Conservation (phyloP, 2,888 invertebrate genomes). For the Reticulitermes lucifugus region DNA sequence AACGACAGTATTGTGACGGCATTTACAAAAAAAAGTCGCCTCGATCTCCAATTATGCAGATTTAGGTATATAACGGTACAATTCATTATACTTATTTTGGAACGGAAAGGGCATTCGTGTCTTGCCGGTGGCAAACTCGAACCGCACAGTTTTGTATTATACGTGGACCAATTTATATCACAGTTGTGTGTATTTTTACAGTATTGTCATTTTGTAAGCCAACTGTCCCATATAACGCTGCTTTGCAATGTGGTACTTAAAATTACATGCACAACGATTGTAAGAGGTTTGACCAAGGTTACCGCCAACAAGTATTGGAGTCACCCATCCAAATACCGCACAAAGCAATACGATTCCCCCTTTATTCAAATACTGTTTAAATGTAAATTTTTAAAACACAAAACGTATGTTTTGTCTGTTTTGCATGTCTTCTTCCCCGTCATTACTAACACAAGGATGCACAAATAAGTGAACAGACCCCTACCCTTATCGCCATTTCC, state of each 20-base stretch:
- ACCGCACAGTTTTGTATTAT: background rate
- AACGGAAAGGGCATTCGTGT: background rate
- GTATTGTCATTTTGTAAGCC: background rate
- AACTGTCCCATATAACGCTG: background rate
- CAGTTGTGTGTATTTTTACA: background rate
- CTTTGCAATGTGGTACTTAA: background rate
- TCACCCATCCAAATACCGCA: background rate
- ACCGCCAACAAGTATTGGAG: background rate
- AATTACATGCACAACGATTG: background rate
- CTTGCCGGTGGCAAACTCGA: background rate
- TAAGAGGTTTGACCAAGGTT: background rate
- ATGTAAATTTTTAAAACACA: constrained; percentile 19
- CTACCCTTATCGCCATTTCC: background rate
- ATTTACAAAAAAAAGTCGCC: too few species aligned
- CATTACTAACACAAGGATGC: background rate
- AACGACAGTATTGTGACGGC: too few species aligned
- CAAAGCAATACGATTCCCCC: background rate
- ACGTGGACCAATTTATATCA: background rate
- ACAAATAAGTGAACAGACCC: background rate
- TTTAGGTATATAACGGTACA: background rate
- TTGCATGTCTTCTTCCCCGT: background rate
- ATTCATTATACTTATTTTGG: background rate
- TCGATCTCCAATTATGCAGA: background rate
- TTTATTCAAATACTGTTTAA: constrained; percentile 5
- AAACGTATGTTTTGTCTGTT: constrained; percentile 23